These are phyloP conservation scores for Zosterops lateralis DNA, from an alignment of 2,113 vertebrate species.

Conservation along the genomic window DNA sequence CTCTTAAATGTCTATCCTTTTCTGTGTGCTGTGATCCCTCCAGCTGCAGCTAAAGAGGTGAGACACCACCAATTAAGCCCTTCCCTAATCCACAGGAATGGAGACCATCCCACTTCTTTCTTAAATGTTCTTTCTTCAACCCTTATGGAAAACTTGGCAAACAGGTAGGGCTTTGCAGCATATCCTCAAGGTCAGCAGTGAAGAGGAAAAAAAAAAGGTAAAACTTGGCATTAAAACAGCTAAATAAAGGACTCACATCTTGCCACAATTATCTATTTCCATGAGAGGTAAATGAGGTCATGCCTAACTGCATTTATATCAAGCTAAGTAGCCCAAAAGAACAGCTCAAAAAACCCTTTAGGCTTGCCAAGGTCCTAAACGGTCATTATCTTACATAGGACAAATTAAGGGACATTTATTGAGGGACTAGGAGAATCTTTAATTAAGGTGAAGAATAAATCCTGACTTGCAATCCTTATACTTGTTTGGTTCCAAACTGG, in stretches of 20 bases:
- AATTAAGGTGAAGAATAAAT: conserved; percentile 49
- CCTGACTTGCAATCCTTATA: not conserved
- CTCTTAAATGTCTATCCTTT: not conserved
- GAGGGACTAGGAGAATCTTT: conserved; percentile 13
- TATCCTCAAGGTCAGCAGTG: conserved; percentile 21
- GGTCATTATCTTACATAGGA: conserved; percentile 47
- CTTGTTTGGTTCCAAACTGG: not conserved
- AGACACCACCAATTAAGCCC: not conserved
- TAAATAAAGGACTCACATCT: conserved; percentile 21
- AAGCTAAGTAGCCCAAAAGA: conserved; percentile 37
- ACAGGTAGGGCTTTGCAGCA: not conserved
- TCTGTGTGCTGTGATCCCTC: not conserved
- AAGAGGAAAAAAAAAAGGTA: not conserved
- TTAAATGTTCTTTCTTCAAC: not conserved
- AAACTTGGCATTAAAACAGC: not conserved
- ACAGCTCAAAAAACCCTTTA: conserved; percentile 32
- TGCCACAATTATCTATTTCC: conserved; percentile 23
- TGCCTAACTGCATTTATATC: conserved; percentile 37
- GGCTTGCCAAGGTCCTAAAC: conserved; percentile 38
- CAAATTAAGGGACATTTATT: conserved; percentile 29
- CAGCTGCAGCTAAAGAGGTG: not conserved
- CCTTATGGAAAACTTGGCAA: not conserved
- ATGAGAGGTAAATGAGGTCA: conserved; percentile 46
- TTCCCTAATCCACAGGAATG: not conserved
- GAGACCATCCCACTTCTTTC: not conserved